These are phyloP conservation scores for Caenorhabditis doughertyi DNA, from an alignment of 2,888 invertebrate species.

Conservation along the genomic window DNA sequence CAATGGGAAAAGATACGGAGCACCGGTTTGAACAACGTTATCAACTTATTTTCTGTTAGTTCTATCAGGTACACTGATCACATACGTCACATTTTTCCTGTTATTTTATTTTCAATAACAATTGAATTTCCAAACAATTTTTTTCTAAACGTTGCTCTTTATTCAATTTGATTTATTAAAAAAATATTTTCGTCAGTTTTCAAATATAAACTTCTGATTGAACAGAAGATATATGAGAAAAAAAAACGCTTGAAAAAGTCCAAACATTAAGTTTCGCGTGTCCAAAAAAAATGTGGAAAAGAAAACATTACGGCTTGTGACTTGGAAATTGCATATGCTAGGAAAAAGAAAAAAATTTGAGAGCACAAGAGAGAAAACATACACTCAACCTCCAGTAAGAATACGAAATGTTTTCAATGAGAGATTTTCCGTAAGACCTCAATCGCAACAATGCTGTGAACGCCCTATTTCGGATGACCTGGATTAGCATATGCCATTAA, in stretches of 20 bases:
- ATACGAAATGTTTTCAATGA: constrained; percentile 18
- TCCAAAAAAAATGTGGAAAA: constrained; percentile 8
- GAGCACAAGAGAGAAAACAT: constrained; percentile 1
- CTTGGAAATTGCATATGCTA: constrained; percentile 33
- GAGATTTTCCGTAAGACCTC: background rate
- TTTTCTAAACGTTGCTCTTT: too few relatives aligned
- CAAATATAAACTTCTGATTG: too few relatives aligned
- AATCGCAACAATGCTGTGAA: constrained; percentile 4
- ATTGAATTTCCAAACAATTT: background rate
- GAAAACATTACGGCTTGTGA: constrained; percentile 19
- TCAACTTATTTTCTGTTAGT: background rate
- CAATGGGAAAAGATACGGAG: background rate
- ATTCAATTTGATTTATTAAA: too few relatives aligned
- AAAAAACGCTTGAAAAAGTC: background rate
- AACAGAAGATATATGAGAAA: too few relatives aligned
- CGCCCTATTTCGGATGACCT: constrained; percentile 40
- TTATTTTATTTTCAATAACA: too few relatives aligned
- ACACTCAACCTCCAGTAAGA: constrained; percentile 7
- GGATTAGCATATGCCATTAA: constrained; percentile 29
- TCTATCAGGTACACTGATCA: too few relatives aligned
- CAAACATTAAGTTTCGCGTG: background rate
- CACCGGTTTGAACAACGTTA: constrained; percentile 22
- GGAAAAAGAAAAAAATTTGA: constrained; percentile 13
- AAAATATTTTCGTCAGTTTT: too few relatives aligned
- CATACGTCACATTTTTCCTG: too few relatives aligned